Percentiles rank a stretch among this genome's conserved stretches.
Evolutionary conservation across 2,113 vertebrate genomes (phyloP).

Genomic region (Notarius lentiginosus): DNA sequence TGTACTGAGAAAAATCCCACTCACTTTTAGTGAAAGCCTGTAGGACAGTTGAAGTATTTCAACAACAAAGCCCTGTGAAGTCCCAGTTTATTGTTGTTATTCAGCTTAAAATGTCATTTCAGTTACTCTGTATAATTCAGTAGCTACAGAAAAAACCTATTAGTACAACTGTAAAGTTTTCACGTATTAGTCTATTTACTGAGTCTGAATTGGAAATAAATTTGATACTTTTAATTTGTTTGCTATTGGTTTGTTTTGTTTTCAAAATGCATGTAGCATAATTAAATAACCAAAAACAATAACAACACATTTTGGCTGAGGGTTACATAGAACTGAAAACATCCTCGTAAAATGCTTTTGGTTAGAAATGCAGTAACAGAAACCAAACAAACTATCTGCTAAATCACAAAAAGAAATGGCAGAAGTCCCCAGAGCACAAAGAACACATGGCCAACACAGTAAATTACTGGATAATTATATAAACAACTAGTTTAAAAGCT

Average conservation of each 20-base stretch:
- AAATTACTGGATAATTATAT: background rate
- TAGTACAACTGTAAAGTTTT: no score
- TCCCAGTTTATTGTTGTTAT: background rate
- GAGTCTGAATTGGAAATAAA: background rate
- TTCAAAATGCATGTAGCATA: background rate
- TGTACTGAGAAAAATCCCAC: background rate
- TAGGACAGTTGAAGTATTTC: background rate
- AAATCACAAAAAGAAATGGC: background rate
- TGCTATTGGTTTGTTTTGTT: background rate
- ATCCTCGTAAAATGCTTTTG: background rate
- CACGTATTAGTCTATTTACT: background rate
- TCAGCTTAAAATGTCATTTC: background rate
- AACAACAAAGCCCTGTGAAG: background rate
- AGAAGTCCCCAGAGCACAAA: background rate
- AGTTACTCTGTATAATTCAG: background rate
- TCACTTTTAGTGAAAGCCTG: background rate
- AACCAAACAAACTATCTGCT: background rate
- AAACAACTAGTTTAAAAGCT: background rate
- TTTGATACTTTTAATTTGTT: background rate
- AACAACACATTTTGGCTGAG: background rate
- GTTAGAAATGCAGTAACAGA: background rate
- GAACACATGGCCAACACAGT: background rate
- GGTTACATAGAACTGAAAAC: background rate
- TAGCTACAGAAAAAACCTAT: background rate
- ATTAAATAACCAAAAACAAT: background rate